phyloP scores from a whole-genome alignment of 2,797 vertebrate species.

The Coilia nasus region DNA sequence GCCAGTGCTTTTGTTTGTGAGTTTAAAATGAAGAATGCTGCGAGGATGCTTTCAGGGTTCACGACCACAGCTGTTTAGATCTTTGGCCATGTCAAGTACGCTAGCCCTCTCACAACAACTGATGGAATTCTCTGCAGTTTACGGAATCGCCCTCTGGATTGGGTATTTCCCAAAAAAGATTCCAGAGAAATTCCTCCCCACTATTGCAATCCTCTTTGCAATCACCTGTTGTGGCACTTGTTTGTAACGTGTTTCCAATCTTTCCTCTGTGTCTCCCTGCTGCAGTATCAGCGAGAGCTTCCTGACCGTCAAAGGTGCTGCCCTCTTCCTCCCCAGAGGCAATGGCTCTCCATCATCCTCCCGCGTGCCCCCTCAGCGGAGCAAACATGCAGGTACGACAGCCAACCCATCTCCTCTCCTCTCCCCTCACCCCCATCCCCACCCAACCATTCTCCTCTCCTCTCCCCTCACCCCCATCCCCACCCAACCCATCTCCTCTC shows the following conservation, averaged over 20 bases:
- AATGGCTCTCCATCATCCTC: conserved; percentile 86
- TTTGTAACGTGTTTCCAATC: background rate
- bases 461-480: too few relatives aligned
- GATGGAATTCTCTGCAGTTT: background rate
- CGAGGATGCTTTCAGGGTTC: background rate
- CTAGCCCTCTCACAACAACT: background rate
- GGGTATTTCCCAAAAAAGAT: too few relatives aligned
- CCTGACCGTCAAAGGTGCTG: conserved; percentile 96
- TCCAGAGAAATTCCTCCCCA: background rate
- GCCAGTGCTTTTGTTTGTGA: background rate
- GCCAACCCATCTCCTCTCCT: too few relatives aligned
- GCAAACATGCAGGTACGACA: conserved; percentile 92
- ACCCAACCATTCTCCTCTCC: too few relatives aligned
- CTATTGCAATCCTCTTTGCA: conserved; percentile 42
- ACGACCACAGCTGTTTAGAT: background rate
- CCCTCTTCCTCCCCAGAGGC: conserved; percentile 93
- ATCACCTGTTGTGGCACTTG: too few relatives aligned
- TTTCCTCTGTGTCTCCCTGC: conserved; percentile 32
- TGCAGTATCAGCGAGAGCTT: conserved; percentile 98
- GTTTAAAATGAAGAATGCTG: background rate
- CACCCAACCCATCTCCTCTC: too few relatives aligned
- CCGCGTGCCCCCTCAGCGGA: conserved; percentile 84
- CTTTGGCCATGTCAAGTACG: background rate
- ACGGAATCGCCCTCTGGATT: too few relatives aligned
- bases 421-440: too few relatives aligned